Base-by-base conservation (phyloP, 2,888 invertebrate genomes). In the Clitarchus hookeri region DNA sequence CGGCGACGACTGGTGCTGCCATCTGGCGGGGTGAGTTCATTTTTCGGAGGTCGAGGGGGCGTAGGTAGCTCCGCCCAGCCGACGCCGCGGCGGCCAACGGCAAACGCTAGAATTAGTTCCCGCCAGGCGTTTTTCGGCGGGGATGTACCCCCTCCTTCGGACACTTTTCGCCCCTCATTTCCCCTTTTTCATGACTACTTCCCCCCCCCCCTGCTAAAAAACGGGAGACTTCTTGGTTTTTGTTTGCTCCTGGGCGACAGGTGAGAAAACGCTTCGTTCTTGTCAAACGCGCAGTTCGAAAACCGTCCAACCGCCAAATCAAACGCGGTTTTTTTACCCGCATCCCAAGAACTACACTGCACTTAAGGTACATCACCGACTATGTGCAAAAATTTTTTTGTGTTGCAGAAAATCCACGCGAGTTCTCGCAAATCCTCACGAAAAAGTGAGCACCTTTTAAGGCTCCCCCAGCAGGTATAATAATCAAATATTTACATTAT, bases 251-350 rank as follows among this genome's bases (percentile, higher is more conserved):
- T 6, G 19, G 65, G 65, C 65, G 65, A 65, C 65, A 65, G 65
- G 65, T 65, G 65, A 65, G 65, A 65, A 65, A 65, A 65, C 65
- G 65, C 65, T 65, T 65, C 65, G 65, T n/a, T 48, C 48, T 16
- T 16, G 65, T 65, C 53, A 8, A 23, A n/a, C 23, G n/a, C 65
- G 13, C 13, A 65, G 65, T 65, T 65, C 65, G 65, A 65, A 19
- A 65, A 65, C 65, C 65, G 65, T 23, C 65, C 23, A 65, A 23
- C 23, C 65, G 65, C 65, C 65, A 65, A 23, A 65, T 0, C 65
- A n/a, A n/a, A 65, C 8, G 16, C 48, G 16, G 16, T 16, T 48
- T 48, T 48, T 6, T 48, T 48, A 48, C 12, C 8, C 0, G 48
- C 48, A 13, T 48, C 48, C 16, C 48, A 16, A 8, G 16, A 48